A percentile compares a stretch with the other conserved stretches of the same genome.
phyloP scores from a whole-genome alignment of 2,888 invertebrate species.

The Sialis lutaria region DNA sequence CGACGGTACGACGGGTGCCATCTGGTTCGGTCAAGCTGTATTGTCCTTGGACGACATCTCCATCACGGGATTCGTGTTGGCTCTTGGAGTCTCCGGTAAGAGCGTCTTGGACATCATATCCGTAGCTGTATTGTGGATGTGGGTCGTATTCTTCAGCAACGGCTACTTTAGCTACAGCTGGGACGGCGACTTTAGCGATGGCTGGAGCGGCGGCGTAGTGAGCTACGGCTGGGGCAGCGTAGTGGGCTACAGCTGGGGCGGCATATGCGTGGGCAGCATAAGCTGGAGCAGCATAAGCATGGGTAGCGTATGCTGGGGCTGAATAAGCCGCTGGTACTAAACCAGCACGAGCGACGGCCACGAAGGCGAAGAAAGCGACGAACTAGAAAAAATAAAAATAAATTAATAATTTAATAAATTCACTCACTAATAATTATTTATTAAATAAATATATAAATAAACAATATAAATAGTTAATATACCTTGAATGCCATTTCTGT shows the following conservation, averaged over 20 bases:
- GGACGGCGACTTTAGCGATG: neutral
- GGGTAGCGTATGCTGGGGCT: conserved; percentile 11
- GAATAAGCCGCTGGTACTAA: conserved; percentile 4
- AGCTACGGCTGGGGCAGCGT: neutral
- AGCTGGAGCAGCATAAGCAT: conserved; percentile 3
- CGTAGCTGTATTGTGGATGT: conserved; percentile 5
- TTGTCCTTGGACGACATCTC: conserved; percentile 4
- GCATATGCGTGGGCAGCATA: conserved; percentile 4
- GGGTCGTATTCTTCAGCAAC: conserved; percentile 4
- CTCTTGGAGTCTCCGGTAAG: conserved; percentile 3
- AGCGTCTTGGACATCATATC: conserved; percentile 1
- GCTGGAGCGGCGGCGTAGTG: neutral
- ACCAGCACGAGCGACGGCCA: conserved; percentile 12
- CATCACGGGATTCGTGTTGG: conserved; percentile 3
- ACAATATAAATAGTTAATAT: too few species aligned
- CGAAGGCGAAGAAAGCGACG: conserved; percentile 20
- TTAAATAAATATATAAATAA: too few species aligned
- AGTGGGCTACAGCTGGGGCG: conserved; percentile 1
- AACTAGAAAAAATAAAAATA: conserved; percentile 19
- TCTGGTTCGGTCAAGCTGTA: conserved; percentile 4
- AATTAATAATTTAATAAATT: too few species aligned
- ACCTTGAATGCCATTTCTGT: too few species aligned
- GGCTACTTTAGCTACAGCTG: conserved; percentile 4
- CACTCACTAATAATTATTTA: too few species aligned
- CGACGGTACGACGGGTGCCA: conserved; percentile 4